These are phyloP conservation scores for Sebastes goodei DNA, from an alignment of 2,797 vertebrate species.

Conservation along the genomic window DNA sequence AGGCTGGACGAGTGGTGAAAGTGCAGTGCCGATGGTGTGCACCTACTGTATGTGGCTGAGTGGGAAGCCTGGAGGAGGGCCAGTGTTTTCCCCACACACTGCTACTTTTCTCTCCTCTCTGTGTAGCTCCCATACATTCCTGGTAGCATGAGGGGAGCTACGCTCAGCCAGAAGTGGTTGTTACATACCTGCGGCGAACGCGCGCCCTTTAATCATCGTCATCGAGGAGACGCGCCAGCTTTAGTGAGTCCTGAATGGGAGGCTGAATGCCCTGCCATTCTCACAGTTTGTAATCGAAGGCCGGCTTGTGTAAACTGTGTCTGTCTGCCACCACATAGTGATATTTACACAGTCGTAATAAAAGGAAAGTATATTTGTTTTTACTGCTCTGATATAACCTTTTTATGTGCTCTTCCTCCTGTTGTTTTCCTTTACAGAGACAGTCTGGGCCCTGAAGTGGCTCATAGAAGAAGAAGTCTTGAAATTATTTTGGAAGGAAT, in stretches of 20 bases:
- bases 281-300: constrained; percentile 66
- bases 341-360: constrained; percentile 52
- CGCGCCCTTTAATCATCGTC: constrained; percentile 70
- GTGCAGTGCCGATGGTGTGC: constrained; percentile 28
- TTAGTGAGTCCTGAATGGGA: constrained; percentile 56
- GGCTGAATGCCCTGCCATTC: constrained; percentile 52
- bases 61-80: constrained; percentile 37
- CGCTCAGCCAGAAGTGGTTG: constrained; percentile 59
- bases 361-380: constrained; percentile 43
- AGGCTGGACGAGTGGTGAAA: constrained; percentile 48
- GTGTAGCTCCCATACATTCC: constrained; percentile 75
- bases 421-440: constrained; percentile 12
- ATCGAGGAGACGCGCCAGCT: constrained; percentile 44
- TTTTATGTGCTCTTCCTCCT: not conserved
- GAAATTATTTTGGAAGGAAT: constrained; percentile 15
- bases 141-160: constrained; percentile 42
- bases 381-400: constrained; percentile 10
- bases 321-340: constrained; percentile 11
- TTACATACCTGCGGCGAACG: constrained; percentile 68
- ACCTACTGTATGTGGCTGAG: constrained; percentile 52
- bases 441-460: constrained; percentile 12
- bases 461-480: not conserved
- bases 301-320: constrained; percentile 64
- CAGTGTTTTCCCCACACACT: constrained; percentile 55
- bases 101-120: constrained; percentile 63